A percentile compares a stretch with the other conserved stretches of the same genome.
Evolutionary conservation across 1,140 invertebrate genomes (phyloP).

Genomic region (Telenomus remus): DNA sequence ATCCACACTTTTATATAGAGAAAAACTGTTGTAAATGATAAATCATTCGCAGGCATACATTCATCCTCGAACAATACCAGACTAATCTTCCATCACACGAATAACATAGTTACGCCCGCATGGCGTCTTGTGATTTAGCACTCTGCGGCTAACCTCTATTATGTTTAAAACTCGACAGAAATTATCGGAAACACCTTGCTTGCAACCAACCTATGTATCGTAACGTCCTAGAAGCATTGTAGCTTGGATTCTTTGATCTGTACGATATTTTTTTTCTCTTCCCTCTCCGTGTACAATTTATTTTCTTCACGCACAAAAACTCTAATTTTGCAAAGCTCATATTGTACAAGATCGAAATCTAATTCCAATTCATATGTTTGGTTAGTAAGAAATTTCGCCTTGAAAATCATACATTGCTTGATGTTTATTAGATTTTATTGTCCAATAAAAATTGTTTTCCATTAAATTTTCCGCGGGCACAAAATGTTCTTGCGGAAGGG

Average conservation of each 20-base stretch:
- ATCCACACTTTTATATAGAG: constrained; percentile 9
- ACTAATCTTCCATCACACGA: constrained; percentile 75
- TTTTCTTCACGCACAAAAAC: constrained; percentile 9
- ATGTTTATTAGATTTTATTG: too few species aligned
- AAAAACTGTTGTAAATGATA: constrained; percentile 67
- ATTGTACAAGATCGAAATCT: background rate
- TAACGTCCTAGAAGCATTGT: constrained; percentile 32
- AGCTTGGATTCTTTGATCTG: constrained; percentile 46
- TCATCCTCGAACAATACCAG: constrained; percentile 72
- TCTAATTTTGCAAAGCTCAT: constrained; percentile 6
- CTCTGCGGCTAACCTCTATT: constrained; percentile 75
- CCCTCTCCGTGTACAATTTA: constrained; percentile 1
- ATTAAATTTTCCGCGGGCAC: too few species aligned
- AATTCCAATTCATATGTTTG: background rate
- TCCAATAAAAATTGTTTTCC: too few species aligned
- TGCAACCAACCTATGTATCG: constrained; percentile 45
- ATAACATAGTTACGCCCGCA: constrained; percentile 75
- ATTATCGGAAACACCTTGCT: constrained; percentile 73
- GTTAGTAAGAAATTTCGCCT: too few species aligned
- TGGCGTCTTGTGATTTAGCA: constrained; percentile 75
- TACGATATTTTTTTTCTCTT: constrained; percentile 13
- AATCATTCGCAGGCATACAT: constrained; percentile 70
- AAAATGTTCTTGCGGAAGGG: too few species aligned
- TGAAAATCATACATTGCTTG: too few species aligned
- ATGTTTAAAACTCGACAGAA: constrained; percentile 72